A percentile compares a stretch with the other conserved stretches of the same genome.
These are phyloP conservation scores for Allacma fusca DNA, from an alignment of 2,888 invertebrate genomes.

Conservation along the genomic window DNA sequence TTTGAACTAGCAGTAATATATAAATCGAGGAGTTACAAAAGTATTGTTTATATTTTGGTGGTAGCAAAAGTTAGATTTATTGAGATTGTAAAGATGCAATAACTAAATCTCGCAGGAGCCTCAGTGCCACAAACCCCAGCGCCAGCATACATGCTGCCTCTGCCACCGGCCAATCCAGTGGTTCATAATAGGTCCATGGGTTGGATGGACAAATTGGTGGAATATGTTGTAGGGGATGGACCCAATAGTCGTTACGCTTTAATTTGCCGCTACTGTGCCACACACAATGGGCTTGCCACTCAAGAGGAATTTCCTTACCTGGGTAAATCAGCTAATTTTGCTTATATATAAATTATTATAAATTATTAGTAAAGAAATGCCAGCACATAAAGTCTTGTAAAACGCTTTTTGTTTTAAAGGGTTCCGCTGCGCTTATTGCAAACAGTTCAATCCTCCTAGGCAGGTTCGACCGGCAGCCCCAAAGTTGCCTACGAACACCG, in stretches of 20 bases:
- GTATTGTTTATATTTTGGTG: too few relatives aligned
- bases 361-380: background rate
- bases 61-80: too few relatives aligned
- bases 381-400: background rate
- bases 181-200: constrained; percentile 53
- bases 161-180: constrained; percentile 55
- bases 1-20: too few relatives aligned
- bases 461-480: constrained; percentile 86
- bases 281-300: constrained; percentile 91
- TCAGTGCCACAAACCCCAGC: background rate
- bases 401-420: constrained; percentile 66
- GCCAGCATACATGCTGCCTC: constrained; percentile 53
- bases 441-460: constrained; percentile 83
- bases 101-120: constrained; percentile 27
- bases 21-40: too few relatives aligned
- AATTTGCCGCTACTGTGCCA: constrained; percentile 87
- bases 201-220: constrained; percentile 84
- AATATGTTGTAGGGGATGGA: constrained; percentile 94
- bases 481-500: constrained; percentile 60
- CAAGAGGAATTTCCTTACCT: constrained; percentile 76
- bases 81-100: too few relatives aligned
- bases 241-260: constrained; percentile 93
- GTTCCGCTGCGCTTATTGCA: constrained; percentile 92
- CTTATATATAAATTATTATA: too few relatives aligned
- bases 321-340: constrained; percentile 67